These are phyloP conservation scores for Chrysochloris asiatica DNA, from an alignment of 2,113 vertebrate species.

Conservation along the genomic window DNA sequence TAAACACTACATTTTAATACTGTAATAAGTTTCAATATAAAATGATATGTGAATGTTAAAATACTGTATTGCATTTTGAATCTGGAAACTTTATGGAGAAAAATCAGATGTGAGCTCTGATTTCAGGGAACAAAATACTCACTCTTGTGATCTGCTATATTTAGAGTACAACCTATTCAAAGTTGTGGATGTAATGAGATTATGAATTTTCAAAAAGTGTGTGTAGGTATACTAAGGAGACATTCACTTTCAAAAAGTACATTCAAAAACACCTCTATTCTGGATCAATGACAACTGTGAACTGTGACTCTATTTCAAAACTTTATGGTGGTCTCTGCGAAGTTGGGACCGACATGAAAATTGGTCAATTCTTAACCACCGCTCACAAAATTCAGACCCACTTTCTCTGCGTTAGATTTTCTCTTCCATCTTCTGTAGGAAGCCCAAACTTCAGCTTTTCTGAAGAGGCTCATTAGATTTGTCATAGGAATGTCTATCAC, in stretches of 20 bases:
- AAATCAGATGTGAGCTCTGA: conserved; percentile 46
- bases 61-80: conserved; percentile 79
- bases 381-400: conserved; percentile 15
- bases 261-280: conserved; percentile 41
- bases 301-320: conserved; percentile 37
- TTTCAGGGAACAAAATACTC: conserved; percentile 59
- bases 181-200: conserved; percentile 68
- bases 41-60: conserved; percentile 83
- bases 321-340: conserved; percentile 4
- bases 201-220: conserved; percentile 65
- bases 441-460: neutral
- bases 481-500: neutral
- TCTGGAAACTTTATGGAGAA: conserved; percentile 66
- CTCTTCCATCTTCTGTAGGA: neutral
- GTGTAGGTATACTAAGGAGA: conserved; percentile 54
- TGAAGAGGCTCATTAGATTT: conserved; percentile 11
- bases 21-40: conserved; percentile 80
- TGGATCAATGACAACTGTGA: conserved; percentile 38
- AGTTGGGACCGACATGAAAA: neutral
- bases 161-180: conserved; percentile 67
- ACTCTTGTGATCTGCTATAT: conserved; percentile 66
- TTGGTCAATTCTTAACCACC: neutral
- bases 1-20: conserved; percentile 81
- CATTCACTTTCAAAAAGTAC: conserved; percentile 60
- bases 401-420: neutral